Base-by-base conservation (phyloP, 2,888 invertebrate genomes). In the Sthenelais limicola region DNA sequence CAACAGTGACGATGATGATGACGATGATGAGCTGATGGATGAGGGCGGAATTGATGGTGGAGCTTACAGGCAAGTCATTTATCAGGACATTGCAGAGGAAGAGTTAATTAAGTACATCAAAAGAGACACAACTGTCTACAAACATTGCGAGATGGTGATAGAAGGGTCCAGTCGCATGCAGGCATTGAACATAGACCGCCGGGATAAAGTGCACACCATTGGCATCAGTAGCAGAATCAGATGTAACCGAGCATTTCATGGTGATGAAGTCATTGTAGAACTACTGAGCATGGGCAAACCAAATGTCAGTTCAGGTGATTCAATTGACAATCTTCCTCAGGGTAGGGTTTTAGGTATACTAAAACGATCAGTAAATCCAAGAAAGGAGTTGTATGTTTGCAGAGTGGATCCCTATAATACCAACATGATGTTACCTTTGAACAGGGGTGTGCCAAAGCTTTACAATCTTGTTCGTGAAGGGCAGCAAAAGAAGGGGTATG, bases 301-400 rank as follows among this genome's bases (percentile, higher is more conserved):
- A 3, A 58, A n/a, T 15, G 15, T 32, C 38, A 26, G 74, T 68
- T 52, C 30, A 32, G 24, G 32, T 7, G 56, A 66, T 38, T 18
- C n/a, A n/a, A n/a, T n/a, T 15, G 47, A 56, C 30, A 67, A 73
- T 30, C 66, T 67, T 54, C 81, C 56, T 18, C 35, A 66, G 24
- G 66, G 82, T 5, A 58, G 78, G 72, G 83, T 85, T 47, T 79
- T 81, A 12, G 83, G 83, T 1, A 80, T 85, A 24, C 48, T 82
- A 32, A 78, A 80, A 70, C 74, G 78, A 62, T 74, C 75, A 67
- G 73, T 78, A 32, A 78, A 84, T 66, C 76, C 77, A 9, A 72
- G 71, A 21, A 69, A 74, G 35, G 73, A 76, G 32, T 76, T 79
- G 21, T 82, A 82, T 74, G 80, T 83, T 7, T 85, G 85, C 75